Evolutionary conservation across 1,140 invertebrate species (phyloP).

Genomic region (Bombus consobrinus): DNA sequence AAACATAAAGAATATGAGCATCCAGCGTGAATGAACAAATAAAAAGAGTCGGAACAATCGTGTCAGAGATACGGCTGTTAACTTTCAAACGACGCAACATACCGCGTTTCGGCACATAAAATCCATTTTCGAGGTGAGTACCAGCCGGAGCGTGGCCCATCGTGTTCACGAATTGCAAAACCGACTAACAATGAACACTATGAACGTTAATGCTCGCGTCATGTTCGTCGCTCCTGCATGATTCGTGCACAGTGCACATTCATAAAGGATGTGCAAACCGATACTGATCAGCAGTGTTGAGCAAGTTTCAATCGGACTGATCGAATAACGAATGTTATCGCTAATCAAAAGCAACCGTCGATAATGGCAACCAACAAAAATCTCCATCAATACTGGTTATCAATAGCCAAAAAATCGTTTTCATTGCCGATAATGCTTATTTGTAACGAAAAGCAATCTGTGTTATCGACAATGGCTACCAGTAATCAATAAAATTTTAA

Average conservation of each 20-base stretch:
- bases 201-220: not conserved
- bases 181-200: not conserved
- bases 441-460: too few relatives aligned
- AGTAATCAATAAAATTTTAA: too few relatives aligned
- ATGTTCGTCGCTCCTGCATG: not conserved
- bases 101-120: not conserved
- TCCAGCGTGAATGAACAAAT: not conserved
- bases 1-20: not conserved
- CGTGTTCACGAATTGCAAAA: slow-evolving; percentile 12
- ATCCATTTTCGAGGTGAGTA: slow-evolving; percentile 1
- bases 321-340: not conserved
- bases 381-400: too few relatives aligned
- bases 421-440: too few relatives aligned
- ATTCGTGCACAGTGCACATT: not conserved
- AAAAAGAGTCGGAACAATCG: not conserved
- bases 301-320: not conserved
- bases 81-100: not conserved
- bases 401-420: too few relatives aligned
- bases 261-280: not conserved
- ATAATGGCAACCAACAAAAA: too few relatives aligned
- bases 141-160: not conserved
- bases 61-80: not conserved
- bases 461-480: too few relatives aligned
- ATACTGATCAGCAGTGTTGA: not conserved
- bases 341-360: too few relatives aligned